Evolutionary conservation across 2,797 vertebrate genomes (phyloP).

Genomic region (Ara ararauna): DNA sequence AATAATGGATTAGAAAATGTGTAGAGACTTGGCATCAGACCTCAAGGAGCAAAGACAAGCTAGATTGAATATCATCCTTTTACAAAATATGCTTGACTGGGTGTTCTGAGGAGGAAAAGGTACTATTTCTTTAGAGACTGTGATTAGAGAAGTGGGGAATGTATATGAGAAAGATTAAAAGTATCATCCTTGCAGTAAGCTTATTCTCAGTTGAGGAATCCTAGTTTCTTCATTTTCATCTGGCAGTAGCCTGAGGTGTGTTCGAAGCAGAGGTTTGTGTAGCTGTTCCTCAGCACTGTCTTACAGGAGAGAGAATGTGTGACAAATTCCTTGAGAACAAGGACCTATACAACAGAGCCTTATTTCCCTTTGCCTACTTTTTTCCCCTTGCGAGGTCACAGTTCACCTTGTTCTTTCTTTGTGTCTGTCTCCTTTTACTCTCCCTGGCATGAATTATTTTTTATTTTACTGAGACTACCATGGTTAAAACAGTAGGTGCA

Average conservation of each 20-base stretch:
- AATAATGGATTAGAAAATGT: background rate
- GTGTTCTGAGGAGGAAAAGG: background rate
- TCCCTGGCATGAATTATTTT: background rate
- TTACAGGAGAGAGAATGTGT: background rate
- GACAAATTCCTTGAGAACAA: conserved; percentile 10
- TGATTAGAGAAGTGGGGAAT: background rate
- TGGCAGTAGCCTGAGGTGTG: background rate
- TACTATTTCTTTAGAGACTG: background rate
- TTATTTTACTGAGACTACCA: background rate
- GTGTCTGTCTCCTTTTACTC: conserved; percentile 3
- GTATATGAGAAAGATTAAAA: background rate
- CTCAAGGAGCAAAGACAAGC: background rate
- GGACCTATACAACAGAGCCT: background rate
- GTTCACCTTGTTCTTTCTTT: background rate
- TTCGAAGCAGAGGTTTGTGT: conserved; percentile 20
- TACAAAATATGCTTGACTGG: background rate
- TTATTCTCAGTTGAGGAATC: conserved; percentile 15
- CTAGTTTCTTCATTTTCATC: conserved; percentile 20
- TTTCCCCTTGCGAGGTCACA: background rate
- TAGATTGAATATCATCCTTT: background rate
- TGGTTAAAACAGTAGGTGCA: background rate
- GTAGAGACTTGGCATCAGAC: background rate
- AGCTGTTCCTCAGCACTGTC: background rate
- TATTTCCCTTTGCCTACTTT: background rate
- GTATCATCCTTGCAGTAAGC: background rate